Evolutionary conservation across 2,113 vertebrate genomes (phyloP), one percentile per base, ranked within the genome.

Genomic region (Prunella himalayana): DNA sequence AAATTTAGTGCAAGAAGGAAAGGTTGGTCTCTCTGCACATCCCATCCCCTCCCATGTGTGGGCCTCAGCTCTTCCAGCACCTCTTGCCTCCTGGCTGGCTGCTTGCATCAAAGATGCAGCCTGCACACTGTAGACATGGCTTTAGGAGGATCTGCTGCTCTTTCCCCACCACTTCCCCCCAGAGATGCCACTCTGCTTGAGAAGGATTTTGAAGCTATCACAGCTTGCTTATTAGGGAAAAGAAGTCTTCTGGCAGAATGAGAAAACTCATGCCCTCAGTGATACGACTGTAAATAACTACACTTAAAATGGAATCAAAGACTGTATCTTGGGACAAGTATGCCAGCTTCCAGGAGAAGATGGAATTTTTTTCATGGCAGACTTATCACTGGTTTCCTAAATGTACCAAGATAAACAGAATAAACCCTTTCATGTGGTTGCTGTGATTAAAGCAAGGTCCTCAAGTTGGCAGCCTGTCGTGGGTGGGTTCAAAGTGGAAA

Each of bases 401-500:
- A 96, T 86, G 92, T 97, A 95, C 90, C 82, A 94, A 90, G 86
- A 96, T 97, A 97, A 98, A 97, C 94, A 98, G 95, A 97, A 96
- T 88, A 76, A 92, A 91, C 45, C 42, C 97, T 98, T 98, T 99
- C 93, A 98, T 98, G 98, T 98, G 98, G 98, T 77, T 92, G 78
- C 94, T 97, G 95, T 98, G 98, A 98, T 96, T 98, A 97, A 97
- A 96, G 94, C 98, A 98, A 98, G 97, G 98, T 98, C 97, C 97
- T 96, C 95, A 97, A 97, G 97, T 51, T 98, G 98, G 98, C 97
- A 97, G 94, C 91, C 71, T 91, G 70, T 95, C 94, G 44, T 91
- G 92, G 96, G 73, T 87, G 82, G 88, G 94, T 95, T 98, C 95
- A 98, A 97, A 98, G 98, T 95, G 86, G 71, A 95, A 97, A 96